Base-by-base conservation (phyloP, 2,888 invertebrate genomes). In the Cepaea hortensis region DNA sequence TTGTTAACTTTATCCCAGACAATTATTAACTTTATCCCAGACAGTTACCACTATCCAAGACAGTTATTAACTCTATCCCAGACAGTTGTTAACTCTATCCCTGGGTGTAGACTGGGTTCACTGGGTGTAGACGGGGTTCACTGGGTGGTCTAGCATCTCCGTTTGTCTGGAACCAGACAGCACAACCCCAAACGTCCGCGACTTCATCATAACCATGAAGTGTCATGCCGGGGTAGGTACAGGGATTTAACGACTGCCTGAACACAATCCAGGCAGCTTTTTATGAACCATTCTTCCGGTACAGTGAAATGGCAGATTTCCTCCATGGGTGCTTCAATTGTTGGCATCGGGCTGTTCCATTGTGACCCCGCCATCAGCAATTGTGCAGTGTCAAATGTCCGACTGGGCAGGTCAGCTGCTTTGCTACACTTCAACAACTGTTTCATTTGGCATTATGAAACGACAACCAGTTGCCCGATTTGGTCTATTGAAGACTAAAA, bases 271-370 rank as follows among this genome's bases (percentile, higher is more conserved):
- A 23, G 20, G 62, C 61, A 13, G 79, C 35, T 62, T 62, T 79
- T 79, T 79, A 62, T 79, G 35, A 79, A 79, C 79, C 13, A 18
- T 55, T 46, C 46, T 79, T 79, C 79, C 23, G 62, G 62, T 35
- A 62, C 46, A 23, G 61, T 35, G 23, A 79, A 79, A 79, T 79
- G 79, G 79, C 79, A 79, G 79, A 79, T 79, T 79, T 79, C 62
- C 23, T 62, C 62, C 13, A 62, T 62, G 79, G 79, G 15, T 62
- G 23, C 35, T 18, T 62, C 79, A 35, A 62, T 61, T 79, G 79
- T 79, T 62, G 61, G 62, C 79, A 35, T 35, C 79, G 35, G 62
- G 62, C 79, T 79, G 61, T 13, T 23, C 62, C 18, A 79, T 79
- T 62, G 18, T 62, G 15, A 61, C 15, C 7, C 61, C 23, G 35